Evolutionary conservation across 2,797 vertebrate species (phyloP).

Genomic region (Melanotaenia trifasciata): DNA sequence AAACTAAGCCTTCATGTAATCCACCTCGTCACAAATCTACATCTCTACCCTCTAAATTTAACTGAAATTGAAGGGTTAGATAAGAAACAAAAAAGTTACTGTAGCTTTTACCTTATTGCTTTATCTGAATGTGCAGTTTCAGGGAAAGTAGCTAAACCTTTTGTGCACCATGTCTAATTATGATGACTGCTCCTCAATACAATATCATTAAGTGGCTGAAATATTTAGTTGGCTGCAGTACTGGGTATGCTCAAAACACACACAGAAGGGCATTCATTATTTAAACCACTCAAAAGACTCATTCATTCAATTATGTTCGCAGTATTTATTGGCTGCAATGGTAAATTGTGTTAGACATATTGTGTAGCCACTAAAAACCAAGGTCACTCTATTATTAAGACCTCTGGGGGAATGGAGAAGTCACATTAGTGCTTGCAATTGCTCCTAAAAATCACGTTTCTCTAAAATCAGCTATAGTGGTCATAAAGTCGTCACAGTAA

Average conservation of each 20-base stretch:
- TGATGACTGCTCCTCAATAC: constrained; percentile 38
- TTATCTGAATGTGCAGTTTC: constrained; percentile 32
- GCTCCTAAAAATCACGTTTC: constrained; percentile 65
- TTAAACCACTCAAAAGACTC: constrained; percentile 61
- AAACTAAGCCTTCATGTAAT: constrained; percentile 63
- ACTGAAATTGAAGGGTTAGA: constrained; percentile 39
- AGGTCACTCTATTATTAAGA: constrained; percentile 71
- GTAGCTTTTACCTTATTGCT: constrained; percentile 36
- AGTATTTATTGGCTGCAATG: constrained; percentile 50
- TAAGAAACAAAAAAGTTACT: constrained; percentile 26
- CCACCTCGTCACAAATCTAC: constrained; percentile 45
- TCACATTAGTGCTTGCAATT: constrained; percentile 67
- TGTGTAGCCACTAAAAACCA: constrained; percentile 63
- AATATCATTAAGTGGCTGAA: constrained; percentile 58
- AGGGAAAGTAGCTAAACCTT: constrained; percentile 51
- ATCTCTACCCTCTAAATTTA: constrained; percentile 51
- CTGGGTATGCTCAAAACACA: constrained; percentile 54
- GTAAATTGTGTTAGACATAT: constrained; percentile 60
- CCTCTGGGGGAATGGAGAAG: constrained; percentile 64
- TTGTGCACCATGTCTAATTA: constrained; percentile 53
- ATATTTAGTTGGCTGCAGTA: constrained; percentile 51
- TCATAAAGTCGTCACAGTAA: constrained; percentile 76
- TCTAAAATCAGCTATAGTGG: constrained; percentile 68
- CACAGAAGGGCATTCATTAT: constrained; percentile 62
- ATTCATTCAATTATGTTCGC: constrained; percentile 61